phyloP scores from a whole-genome alignment of 2,888 invertebrate genomes.

The Agriopis aurantiaria region DNA sequence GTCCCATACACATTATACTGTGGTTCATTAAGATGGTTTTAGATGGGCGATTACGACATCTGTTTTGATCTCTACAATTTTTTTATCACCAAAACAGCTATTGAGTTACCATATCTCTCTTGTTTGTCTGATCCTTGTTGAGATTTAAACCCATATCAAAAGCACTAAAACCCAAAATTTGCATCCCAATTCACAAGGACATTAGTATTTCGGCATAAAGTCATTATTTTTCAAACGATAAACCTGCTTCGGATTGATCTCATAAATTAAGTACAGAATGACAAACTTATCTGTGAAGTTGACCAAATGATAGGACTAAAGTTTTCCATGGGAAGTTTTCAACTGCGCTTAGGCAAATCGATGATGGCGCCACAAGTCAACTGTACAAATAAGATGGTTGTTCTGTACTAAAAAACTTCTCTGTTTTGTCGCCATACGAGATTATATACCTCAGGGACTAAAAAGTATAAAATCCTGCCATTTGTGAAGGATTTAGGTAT shows the following conservation, averaged over 20 bases:
- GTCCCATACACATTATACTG: no score
- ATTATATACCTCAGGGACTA: constrained; percentile 23
- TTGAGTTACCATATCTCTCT: no score
- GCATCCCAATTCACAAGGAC: constrained; percentile 12
- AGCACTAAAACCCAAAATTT: not conserved
- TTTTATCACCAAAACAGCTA: no score
- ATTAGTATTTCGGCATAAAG: constrained; percentile 17
- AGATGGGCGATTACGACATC: no score
- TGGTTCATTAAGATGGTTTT: no score
- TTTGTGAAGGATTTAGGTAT: constrained; percentile 23
- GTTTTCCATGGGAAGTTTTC: not conserved
- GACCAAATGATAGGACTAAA: not conserved
- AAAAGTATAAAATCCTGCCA: constrained; percentile 18
- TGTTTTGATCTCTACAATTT: no score
- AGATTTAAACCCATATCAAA: not conserved
- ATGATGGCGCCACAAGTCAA: not conserved
- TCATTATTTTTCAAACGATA: constrained; percentile 15
- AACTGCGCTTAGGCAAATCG: not conserved
- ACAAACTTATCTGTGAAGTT: not conserved
- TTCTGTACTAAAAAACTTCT: constrained; percentile 3
- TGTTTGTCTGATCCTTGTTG: no score
- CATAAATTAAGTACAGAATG: constrained; percentile 13
- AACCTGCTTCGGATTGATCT: constrained; percentile 16
- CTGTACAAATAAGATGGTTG: not conserved
- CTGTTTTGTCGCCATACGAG: constrained; percentile 7